Evolutionary conservation across 2,113 vertebrate genomes (phyloP).

Genomic region (Pongo pygmaeus): DNA sequence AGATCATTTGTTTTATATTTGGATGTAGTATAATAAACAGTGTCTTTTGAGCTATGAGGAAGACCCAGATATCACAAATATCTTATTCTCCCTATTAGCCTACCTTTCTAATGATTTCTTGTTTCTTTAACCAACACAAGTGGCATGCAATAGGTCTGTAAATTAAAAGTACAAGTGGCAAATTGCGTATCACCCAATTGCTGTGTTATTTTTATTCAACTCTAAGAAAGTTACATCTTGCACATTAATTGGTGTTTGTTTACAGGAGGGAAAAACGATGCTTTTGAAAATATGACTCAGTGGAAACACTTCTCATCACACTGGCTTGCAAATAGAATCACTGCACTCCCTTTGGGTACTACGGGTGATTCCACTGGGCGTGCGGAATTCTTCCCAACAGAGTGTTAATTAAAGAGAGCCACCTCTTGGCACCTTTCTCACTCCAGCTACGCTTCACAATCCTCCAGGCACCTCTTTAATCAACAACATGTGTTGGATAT

Average conservation of each 20-base stretch:
- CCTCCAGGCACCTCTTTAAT: slow-evolving; percentile 57
- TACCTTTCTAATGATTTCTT: slow-evolving; percentile 70
- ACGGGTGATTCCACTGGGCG: slow-evolving; percentile 51
- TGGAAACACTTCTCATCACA: slow-evolving; percentile 56
- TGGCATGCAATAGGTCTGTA: slow-evolving; percentile 40
- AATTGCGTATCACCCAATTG: slow-evolving; percentile 55
- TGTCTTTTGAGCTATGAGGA: slow-evolving; percentile 73
- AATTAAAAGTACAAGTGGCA: slow-evolving; percentile 59
- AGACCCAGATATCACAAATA: slow-evolving; percentile 60
- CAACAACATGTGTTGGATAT: slow-evolving; percentile 43
- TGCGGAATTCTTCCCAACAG: slow-evolving; percentile 55
- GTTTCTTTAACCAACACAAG: slow-evolving; percentile 66
- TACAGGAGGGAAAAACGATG: slow-evolving; percentile 57
- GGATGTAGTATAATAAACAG: slow-evolving; percentile 78
- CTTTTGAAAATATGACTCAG: slow-evolving; percentile 72
- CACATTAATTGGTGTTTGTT: slow-evolving; percentile 69
- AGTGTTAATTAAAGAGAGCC: slow-evolving; percentile 74
- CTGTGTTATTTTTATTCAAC: slow-evolving; percentile 67
- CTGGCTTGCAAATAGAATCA: slow-evolving; percentile 69
- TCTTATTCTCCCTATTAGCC: slow-evolving; percentile 61
- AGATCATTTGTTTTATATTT: slow-evolving; percentile 85
- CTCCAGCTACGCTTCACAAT: slow-evolving; percentile 54
- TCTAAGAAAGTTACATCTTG: slow-evolving; percentile 51
- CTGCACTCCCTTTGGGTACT: slow-evolving; percentile 1
- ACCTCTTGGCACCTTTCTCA: slow-evolving; percentile 56